These are phyloP conservation scores for Siniperca chuatsi DNA, from an alignment of 2,113 vertebrate genomes.

Conservation along the genomic window DNA sequence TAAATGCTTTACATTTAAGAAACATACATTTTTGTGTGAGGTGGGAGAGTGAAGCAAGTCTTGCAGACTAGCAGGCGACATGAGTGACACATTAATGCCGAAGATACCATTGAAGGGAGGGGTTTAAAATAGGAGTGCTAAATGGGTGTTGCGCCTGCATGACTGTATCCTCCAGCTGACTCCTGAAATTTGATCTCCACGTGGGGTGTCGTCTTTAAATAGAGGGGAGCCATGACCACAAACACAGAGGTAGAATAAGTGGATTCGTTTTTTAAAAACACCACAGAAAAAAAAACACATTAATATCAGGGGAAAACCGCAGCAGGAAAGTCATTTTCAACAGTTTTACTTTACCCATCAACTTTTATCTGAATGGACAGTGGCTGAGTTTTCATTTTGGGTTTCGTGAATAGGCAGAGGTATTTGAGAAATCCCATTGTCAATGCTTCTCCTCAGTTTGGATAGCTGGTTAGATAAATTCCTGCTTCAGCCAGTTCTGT, in stretches of 20 bases:
- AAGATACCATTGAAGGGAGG: slow-evolving; percentile 66
- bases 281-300: not conserved
- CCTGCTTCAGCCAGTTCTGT: slow-evolving; percentile 37
- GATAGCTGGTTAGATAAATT: slow-evolving; percentile 48
- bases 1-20: not conserved
- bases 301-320: not conserved
- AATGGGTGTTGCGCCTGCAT: slow-evolving; percentile 47
- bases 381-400: slow-evolving; percentile 17
- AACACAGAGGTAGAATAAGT: slow-evolving; percentile 13
- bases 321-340: not conserved
- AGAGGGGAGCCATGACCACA: slow-evolving; percentile 40
- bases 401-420: slow-evolving; percentile 1
- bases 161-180: slow-evolving; percentile 67
- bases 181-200: slow-evolving; percentile 59
- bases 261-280: not conserved
- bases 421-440: slow-evolving; percentile 52
- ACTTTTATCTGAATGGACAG: slow-evolving; percentile 1
- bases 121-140: slow-evolving; percentile 68
- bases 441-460: slow-evolving; percentile 32
- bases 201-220: slow-evolving; percentile 65
- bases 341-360: not conserved
- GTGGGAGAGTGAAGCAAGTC: not conserved
- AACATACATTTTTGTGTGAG: not conserved
- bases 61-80: slow-evolving; percentile 61
- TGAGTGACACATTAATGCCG: slow-evolving; percentile 59